A percentile compares a stretch with the other conserved stretches of the same genome.
phyloP scores from a whole-genome alignment of 2,888 invertebrate species.

The Aphodius granarius region DNA sequence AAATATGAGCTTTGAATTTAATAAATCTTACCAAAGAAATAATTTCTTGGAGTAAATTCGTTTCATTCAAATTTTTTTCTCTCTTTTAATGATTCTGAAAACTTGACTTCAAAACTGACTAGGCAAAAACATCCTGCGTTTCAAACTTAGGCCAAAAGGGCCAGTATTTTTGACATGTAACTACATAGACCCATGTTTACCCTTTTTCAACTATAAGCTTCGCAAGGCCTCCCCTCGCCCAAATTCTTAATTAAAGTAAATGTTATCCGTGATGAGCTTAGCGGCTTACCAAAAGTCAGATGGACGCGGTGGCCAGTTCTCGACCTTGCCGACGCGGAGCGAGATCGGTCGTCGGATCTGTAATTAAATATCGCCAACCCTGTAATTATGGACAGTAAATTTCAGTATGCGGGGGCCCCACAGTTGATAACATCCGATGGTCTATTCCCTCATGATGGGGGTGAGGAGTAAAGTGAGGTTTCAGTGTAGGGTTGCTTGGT shows the following conservation, averaged over 20 bases:
- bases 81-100: too few relatives aligned
- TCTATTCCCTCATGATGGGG: conserved; percentile 45
- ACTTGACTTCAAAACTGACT: too few relatives aligned
- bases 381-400: conserved; percentile 86
- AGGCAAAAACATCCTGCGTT: too few relatives aligned
- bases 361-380: conserved; percentile 81
- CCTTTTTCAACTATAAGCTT: too few relatives aligned
- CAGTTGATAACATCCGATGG: conserved; percentile 55
- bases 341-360: conserved; percentile 60
- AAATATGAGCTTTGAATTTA: too few relatives aligned
- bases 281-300: neutral
- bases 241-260: neutral
- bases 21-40: too few relatives aligned
- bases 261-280: neutral
- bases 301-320: neutral
- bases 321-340: conserved; percentile 21
- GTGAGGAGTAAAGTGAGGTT: conserved; percentile 3
- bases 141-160: too few relatives aligned
- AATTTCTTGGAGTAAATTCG: too few relatives aligned
- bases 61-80: too few relatives aligned
- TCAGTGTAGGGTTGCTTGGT: neutral
- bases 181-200: too few relatives aligned
- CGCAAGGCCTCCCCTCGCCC: neutral
- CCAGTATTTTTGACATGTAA: too few relatives aligned
- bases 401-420: conserved; percentile 66